These are phyloP conservation scores for Rhinogobius similis DNA, from an alignment of 2,113 vertebrate species.

Conservation along the genomic window DNA sequence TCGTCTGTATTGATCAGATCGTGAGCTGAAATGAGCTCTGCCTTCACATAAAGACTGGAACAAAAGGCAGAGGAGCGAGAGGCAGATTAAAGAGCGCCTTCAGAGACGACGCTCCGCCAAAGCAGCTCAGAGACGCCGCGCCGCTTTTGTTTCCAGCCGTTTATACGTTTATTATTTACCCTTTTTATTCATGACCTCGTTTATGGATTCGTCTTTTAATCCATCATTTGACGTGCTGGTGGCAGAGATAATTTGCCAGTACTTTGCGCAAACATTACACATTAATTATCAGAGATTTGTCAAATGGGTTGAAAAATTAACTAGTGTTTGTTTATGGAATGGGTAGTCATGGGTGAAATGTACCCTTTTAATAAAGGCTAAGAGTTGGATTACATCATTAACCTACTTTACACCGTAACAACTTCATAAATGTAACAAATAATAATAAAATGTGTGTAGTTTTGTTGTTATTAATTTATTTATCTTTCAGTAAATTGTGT, in stretches of 20 bases:
- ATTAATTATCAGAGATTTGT: conserved; percentile 58
- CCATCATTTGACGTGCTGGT: conserved; percentile 54
- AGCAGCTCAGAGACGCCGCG: conserved; percentile 19
- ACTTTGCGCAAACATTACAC: conserved; percentile 49
- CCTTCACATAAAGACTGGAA: conserved; percentile 58
- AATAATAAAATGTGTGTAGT: no score
- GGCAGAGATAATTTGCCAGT: conserved; percentile 49
- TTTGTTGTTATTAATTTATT: no score
- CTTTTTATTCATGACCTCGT: conserved; percentile 55
- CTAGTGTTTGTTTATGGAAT: neutral
- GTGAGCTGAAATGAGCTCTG: conserved; percentile 67
- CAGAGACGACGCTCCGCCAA: conserved; percentile 23
- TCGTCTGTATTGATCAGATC: conserved; percentile 71
- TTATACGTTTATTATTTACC: conserved; percentile 50
- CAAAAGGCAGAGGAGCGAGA: conserved; percentile 49
- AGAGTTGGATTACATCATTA: neutral
- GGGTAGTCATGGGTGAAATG: neutral
- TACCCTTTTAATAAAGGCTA: neutral
- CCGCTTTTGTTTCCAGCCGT: conserved; percentile 48
- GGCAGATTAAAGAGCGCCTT: conserved; percentile 65
- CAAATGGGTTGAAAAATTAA: conserved; percentile 53
- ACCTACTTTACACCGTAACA: neutral
- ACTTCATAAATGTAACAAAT: no score
- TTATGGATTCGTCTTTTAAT: conserved; percentile 64
- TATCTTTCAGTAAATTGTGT: no score